Evolutionary conservation across 2,888 invertebrate genomes (phyloP).

Genomic region (Gnatocerus cornutus): DNA sequence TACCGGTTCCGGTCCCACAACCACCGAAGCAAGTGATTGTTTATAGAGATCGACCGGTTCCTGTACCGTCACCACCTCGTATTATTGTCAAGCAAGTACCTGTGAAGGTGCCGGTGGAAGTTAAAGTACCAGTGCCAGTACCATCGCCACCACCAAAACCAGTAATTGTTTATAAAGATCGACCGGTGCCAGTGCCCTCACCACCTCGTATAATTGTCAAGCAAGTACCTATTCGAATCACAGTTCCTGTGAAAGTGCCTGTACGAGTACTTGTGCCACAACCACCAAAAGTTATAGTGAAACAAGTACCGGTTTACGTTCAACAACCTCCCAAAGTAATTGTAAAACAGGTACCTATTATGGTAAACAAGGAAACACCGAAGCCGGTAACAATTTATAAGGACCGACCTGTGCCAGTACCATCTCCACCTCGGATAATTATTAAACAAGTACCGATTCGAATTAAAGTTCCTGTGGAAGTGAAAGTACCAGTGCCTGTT

Average conservation of each 20-base stretch:
- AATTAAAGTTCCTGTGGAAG: slow-evolving; percentile 3
- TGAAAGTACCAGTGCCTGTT: slow-evolving; percentile 7
- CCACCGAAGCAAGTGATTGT: not conserved
- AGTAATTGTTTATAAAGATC: too few species aligned
- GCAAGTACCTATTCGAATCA: slow-evolving; percentile 4
- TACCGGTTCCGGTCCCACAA: not conserved
- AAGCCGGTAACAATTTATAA: not conserved
- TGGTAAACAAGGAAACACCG: not conserved
- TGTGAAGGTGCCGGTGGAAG: not conserved
- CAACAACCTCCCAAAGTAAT: slow-evolving; percentile 4
- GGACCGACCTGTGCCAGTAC: not conserved
- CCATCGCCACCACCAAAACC: not conserved
- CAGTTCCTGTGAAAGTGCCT: not conserved
- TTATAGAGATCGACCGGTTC: not conserved
- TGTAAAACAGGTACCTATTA: slow-evolving; percentile 17
- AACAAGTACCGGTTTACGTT: slow-evolving; percentile 15
- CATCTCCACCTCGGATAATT: slow-evolving; percentile 9
- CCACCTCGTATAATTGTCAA: slow-evolving; percentile 1
- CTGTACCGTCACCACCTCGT: not conserved
- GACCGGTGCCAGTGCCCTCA: not conserved
- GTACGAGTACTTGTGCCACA: slow-evolving; percentile 10
- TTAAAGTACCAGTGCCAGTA: not conserved
- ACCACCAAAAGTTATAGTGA: slow-evolving; percentile 43
- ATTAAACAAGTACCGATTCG: slow-evolving; percentile 7
- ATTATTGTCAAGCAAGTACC: not conserved